Conservation (phyloP, 2,888 invertebrate species). For the Pteria penguin region DNA sequence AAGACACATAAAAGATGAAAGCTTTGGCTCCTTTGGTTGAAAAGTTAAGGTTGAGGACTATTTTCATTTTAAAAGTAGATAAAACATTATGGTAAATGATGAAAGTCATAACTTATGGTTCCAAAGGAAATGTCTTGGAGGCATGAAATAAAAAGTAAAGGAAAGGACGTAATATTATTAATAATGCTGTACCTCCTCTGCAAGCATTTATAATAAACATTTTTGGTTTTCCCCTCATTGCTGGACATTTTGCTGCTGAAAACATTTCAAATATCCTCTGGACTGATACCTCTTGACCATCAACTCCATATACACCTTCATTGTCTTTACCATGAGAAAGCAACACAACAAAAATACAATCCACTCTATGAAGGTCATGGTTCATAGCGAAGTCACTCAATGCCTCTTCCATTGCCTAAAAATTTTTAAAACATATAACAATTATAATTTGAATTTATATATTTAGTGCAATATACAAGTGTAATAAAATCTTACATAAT, state of each 20-base stretch:
- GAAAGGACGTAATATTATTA: too few species aligned
- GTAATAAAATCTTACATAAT: too few species aligned
- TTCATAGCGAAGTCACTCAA: conserved; percentile 44
- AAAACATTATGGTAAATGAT: neutral
- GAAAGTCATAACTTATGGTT: neutral
- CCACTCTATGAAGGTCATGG: conserved; percentile 44
- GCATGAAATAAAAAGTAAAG: neutral
- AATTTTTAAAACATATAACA: too few species aligned
- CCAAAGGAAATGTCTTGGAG: neutral
- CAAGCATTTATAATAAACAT: conserved; percentile 68
- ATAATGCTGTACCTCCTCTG: conserved; percentile 68
- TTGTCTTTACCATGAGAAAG: conserved; percentile 59
- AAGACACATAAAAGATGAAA: too few species aligned
- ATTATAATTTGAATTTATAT: too few species aligned
- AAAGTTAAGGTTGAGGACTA: too few species aligned
- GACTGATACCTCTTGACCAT: conserved; percentile 45
- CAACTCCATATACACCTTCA: conserved; percentile 52
- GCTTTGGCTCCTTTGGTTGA: too few species aligned
- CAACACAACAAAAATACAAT: conserved; percentile 58
- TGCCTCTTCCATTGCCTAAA: conserved; percentile 54
- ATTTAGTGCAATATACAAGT: too few species aligned
- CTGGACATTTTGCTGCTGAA: conserved; percentile 53
- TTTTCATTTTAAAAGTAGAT: neutral
- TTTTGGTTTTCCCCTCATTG: conserved; percentile 61
- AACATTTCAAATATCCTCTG: conserved; percentile 50